Base-by-base conservation (phyloP, 2,888 invertebrate genomes). In the Volucella inanis region DNA sequence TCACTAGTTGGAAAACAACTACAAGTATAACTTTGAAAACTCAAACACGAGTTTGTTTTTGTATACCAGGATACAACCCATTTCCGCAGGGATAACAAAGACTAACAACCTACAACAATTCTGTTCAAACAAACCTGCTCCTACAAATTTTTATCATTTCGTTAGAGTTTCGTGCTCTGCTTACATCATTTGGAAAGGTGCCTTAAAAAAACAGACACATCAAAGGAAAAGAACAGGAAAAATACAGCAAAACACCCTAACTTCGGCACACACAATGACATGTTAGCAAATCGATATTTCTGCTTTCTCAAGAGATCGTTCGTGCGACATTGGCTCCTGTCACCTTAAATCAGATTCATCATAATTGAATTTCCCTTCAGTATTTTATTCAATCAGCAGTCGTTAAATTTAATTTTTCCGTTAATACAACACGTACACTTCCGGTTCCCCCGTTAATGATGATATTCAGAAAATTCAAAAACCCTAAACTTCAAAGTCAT, bases 381-480 rank as follows among this genome's bases (percentile, higher is more conserved):
- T 57, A 83, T 74, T 74, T 78, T 74, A 74, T 78, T 52, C 62
- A 78, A 83, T 83, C 72, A 61, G 50, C 72, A 61, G 50, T 62
- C 18, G 71, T 75, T 52, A 79, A 70, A 84, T 84, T 79, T 52
- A 75, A 79, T 84, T 84, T 65, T 75, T 71, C 70, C 75, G 74
- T 70, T 84, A 70, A 71, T 79, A 79, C 54, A 84, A 71, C 45
- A 65, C 65, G 65, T 79, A 79, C 59, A 75, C 79, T 84, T 84
- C 75, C 75, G 84, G 79, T 59, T 57, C 50, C 12, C 55, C 61
- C 15, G 22, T 50, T 62, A 59, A 71, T 50, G 75, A 79, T 75
- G 75, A 79, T 71, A 74, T 82, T 83, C 41, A 43, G n/a, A 22
- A 74, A 75, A 79, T 71, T 79, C 65, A 71, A 67, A 49, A 62